Evolutionary conservation across 2,888 invertebrate genomes (phyloP), one percentile per base, ranked within the genome.

Genomic region (Congeria kusceri): DNA sequence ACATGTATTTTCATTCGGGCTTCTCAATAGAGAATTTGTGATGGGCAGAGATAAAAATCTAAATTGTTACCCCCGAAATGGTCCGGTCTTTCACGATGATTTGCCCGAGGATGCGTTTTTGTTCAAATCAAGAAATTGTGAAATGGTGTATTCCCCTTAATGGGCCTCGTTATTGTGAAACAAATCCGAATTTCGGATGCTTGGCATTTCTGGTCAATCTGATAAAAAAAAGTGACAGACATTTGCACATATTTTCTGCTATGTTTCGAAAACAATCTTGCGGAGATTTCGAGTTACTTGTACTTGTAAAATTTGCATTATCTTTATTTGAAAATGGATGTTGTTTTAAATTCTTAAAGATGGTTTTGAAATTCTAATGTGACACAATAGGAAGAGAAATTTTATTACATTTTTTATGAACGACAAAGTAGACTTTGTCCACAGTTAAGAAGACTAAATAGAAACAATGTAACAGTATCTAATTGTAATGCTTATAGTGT

Each of bases 121-220:
- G 53, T 53, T 11, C 39, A 15, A 53, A 53, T 23, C 53, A 18
- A 20, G 20, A 53, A 13, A 53, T 53, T n/a, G 53, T 53, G 20
- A 63, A 63, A 71, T 57, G 57, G 66, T 66, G 47, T 63, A 63
- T 70, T 70, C 62, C 39, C 32, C 39, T n/a, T 68, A 63, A 68
- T 63, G 74, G 62, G 32, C 53, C 44, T 18, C 20, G 0, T 69
- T 32, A 29, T 39, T 44, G 44, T 46, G 25, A 32, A 70, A 62
- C 20, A 57, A 29, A 56, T 44, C 29, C 62, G 27, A 49, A 70
- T 63, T 70, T 53, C 25, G 63, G 32, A 63, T 70, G 44, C 67
- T 67, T 68, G 13, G 57, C 74, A 74, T 74, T 74, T 74, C 67
- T 73, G 23, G 20, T 63, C 20, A 47, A 18, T 13, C 23, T 58